Percentiles rank a stretch among this genome's conserved stretches.
These are phyloP conservation scores for Marronus borbonicus DNA, from an alignment of 2,888 invertebrate species.

Conservation along the genomic window DNA sequence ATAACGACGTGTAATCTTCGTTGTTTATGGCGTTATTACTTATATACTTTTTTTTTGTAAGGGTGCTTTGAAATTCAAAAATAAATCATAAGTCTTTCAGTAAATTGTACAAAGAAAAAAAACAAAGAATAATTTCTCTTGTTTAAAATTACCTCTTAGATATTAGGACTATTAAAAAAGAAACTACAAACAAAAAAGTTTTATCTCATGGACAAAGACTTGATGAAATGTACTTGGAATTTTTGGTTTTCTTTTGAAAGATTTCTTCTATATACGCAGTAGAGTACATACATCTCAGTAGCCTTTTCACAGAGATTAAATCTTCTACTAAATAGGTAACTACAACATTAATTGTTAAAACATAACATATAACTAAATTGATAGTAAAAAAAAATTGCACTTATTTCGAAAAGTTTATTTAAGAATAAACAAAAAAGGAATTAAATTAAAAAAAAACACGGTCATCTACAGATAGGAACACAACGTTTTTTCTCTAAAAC, in stretches of 20 bases:
- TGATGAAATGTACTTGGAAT: background rate
- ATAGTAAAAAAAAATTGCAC: background rate
- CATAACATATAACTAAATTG: background rate
- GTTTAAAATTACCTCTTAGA: background rate
- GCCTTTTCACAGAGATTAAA: background rate
- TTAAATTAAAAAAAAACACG: background rate
- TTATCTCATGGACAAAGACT: background rate
- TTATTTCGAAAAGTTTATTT: background rate
- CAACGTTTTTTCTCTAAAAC: background rate
- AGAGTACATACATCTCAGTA: background rate
- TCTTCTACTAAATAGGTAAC: slow-evolving; percentile 1
- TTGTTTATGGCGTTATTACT: slow-evolving; percentile 41
- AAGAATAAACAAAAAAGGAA: background rate
- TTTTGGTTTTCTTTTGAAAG: background rate
- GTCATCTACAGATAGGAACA: slow-evolving; percentile 11
- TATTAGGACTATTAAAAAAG: background rate
- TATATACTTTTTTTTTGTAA: no score
- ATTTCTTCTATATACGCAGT: no score
- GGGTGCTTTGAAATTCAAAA: background rate
- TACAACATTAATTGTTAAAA: background rate
- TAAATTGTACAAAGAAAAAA: no score
- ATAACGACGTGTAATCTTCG: slow-evolving; percentile 40
- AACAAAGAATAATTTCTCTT: no score
- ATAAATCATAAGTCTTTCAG: background rate
- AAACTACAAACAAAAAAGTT: background rate